Evolutionary conservation across 2,113 vertebrate genomes (phyloP), one percentile per base, ranked within the genome.

Genomic region (Elanoides forficatus): DNA sequence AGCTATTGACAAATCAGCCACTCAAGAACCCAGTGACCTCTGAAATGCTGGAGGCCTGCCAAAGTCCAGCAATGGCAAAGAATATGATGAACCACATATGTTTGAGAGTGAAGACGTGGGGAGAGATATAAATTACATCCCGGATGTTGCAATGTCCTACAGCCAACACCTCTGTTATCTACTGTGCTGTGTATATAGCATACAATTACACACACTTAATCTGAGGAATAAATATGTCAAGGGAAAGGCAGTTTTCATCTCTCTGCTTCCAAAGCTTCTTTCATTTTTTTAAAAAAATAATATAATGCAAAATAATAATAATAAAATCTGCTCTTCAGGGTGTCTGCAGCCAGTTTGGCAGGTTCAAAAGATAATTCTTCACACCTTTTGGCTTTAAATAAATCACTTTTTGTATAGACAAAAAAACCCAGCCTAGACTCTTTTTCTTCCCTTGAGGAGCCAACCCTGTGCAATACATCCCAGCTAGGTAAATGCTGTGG

Each of bases 361-460:
- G 43, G 67, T 91, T 95, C 80, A 85, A 59, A 81, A 96, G 87
- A 78, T 66, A 96, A 97, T 95, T 83, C 76, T 85, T 96, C 88
- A 91, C 81, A 94, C 90, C 50, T 78, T 86, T 63, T 92, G 79
- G 84, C 66, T 94, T 93, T 86, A 55, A 94, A 94, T 95, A 95
- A 88, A 88, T 89, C 75, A 62, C 40, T 55, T 91, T 71, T 92
- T 96, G 81, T 94, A 48, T 53, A 70, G 29, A 86, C 74, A 70
- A 83, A 25, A 29, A 83, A 92, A 92, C 50, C 40, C 62, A 94
- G 81, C 78, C 45, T 63, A n/a, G 20, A 19, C 27, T 72, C 53
- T 88, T 88, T 88, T 43, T 83, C 50, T 88, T 66, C 58, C 32
- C 92, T 81, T 86, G 76, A 93, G 93, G 59, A 89, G 48, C 66